Conservation (phyloP, 1,140 invertebrate genomes). For the Choristoneura fumiferana region DNA sequence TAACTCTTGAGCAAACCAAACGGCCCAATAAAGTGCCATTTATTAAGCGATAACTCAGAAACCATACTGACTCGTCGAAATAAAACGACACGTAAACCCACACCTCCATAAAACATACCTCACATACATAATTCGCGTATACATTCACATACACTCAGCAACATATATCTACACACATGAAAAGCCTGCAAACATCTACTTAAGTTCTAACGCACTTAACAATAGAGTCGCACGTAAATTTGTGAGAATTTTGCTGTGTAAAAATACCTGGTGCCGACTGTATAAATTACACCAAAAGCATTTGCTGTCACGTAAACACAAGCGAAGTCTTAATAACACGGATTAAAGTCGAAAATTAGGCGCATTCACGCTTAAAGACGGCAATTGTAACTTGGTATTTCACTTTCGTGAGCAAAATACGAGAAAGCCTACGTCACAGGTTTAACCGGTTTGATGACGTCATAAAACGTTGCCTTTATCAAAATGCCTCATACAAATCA, state of each 20-base stretch:
- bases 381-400: slow-evolving; percentile 1
- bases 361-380: background rate
- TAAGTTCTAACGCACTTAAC: no score
- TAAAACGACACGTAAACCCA: background rate
- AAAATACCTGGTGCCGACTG: no score
- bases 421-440: slow-evolving; percentile 36
- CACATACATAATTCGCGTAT: slow-evolving; percentile 7
- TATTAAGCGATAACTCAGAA: slow-evolving; percentile 4
- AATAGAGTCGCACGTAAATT: no score
- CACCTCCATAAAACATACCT: slow-evolving; percentile 11
- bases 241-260: no score
- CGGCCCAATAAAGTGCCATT: background rate
- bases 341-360: background rate
- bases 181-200: no score
- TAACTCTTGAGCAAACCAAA: background rate
- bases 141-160: slow-evolving; percentile 1
- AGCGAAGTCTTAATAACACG: background rate
- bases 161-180: background rate
- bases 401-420: slow-evolving; percentile 36
- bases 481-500: slow-evolving; percentile 39
- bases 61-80: slow-evolving; percentile 10
- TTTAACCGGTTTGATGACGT: slow-evolving; percentile 54
- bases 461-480: slow-evolving; percentile 49
- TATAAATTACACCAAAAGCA: no score
- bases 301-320: background rate